Evolutionary conservation across 2,113 vertebrate species (phyloP).

Genomic region (Engystomops pustulosus): DNA sequence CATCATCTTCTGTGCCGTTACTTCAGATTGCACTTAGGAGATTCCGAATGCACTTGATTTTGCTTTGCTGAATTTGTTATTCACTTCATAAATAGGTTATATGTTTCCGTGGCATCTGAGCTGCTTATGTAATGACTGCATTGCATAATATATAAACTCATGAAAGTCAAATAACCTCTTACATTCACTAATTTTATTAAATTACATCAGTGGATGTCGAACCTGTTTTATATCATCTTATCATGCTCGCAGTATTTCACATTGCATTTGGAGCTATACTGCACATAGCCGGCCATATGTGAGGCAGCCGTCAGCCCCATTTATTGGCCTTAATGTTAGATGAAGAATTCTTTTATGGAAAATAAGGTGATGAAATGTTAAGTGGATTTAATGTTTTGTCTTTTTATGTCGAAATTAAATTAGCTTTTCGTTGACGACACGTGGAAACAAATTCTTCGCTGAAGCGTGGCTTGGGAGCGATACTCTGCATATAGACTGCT

Average conservation of each 20-base stretch:
- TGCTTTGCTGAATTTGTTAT: conserved; percentile 53
- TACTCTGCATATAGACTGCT: background rate
- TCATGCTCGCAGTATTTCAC: conserved; percentile 45
- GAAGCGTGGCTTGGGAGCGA: background rate
- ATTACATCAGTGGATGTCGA: conserved; percentile 55
- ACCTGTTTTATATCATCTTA: conserved; percentile 54
- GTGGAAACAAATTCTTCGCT: background rate
- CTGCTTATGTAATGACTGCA: conserved; percentile 53
- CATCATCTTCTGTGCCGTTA: conserved; percentile 34
- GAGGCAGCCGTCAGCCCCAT: background rate
- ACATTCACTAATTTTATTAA: conserved; percentile 59
- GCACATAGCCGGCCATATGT: background rate
- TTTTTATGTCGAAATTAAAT: background rate
- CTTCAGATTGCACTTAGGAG: conserved; percentile 52
- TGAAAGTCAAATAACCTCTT: conserved; percentile 58
- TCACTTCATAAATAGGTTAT: conserved; percentile 59
- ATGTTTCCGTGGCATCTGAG: conserved; percentile 43
- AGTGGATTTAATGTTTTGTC: conserved; percentile 37
- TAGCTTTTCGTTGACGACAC: background rate
- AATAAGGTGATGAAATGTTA: conserved; percentile 39
- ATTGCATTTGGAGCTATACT: conserved; percentile 26
- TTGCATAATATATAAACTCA: conserved; percentile 58
- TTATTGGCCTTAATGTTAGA: background rate
- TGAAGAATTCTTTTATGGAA: background rate
- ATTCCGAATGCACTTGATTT: conserved; percentile 51